These are phyloP conservation scores for Panagrolaimus sp. DNA, from an alignment of 1,140 invertebrate genomes.

Conservation along the genomic window DNA sequence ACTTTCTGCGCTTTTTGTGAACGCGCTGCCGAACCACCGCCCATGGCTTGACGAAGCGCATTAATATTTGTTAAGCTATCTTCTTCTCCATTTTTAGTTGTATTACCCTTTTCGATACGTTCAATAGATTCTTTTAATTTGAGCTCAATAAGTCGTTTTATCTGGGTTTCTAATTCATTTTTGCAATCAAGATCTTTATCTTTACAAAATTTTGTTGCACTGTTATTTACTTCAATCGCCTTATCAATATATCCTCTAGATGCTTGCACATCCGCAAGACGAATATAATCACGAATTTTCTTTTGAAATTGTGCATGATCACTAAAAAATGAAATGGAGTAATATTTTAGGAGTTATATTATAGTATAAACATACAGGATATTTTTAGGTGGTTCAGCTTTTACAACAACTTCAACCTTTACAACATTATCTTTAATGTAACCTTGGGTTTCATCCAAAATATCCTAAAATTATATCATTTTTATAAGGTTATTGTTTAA, in stretches of 20 bases:
- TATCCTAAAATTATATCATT: conserved; percentile 44
- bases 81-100: conserved; percentile 28
- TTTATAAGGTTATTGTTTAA: background rate
- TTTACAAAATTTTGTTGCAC: conserved; percentile 56
- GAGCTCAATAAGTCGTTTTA: conserved; percentile 50
- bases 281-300: conserved; percentile 56
- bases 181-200: conserved; percentile 55
- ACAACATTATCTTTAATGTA: conserved; percentile 57
- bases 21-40: conserved; percentile 27
- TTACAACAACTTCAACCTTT: conserved; percentile 52
- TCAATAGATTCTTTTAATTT: conserved; percentile 56
- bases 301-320: conserved; percentile 51
- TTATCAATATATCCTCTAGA: conserved; percentile 53
- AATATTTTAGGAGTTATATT: conserved; percentile 14
- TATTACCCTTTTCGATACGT: conserved; percentile 53
- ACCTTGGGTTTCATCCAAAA: conserved; percentile 55
- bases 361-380: conserved; percentile 43
- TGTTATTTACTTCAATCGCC: conserved; percentile 52
- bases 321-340: conserved; percentile 29
- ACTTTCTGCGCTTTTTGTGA: conserved; percentile 25
- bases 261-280: conserved; percentile 54
- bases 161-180: conserved; percentile 48
- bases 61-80: conserved; percentile 36
- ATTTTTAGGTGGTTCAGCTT: conserved; percentile 56
- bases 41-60: conserved; percentile 37